phyloP scores from a whole-genome alignment of 2,113 vertebrate species.

The Pantherophis guttatus region DNA sequence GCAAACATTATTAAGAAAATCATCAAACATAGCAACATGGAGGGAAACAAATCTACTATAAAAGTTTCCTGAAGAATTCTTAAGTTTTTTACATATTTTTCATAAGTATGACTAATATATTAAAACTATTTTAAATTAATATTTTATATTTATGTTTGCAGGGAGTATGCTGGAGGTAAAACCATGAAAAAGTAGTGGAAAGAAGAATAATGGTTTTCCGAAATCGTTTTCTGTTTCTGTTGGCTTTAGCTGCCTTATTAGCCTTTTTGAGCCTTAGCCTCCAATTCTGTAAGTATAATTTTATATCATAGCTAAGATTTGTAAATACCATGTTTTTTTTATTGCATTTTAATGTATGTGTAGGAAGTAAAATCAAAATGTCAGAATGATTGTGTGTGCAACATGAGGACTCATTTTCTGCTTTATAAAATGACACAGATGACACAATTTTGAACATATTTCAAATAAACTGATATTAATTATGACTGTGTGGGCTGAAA shows the following conservation, averaged over 20 bases:
- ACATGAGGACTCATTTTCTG: background rate
- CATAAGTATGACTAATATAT: background rate
- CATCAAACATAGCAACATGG: background rate
- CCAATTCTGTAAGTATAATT: slow-evolving; percentile 86
- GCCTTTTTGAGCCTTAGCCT: slow-evolving; percentile 91
- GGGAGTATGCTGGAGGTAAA: slow-evolving; percentile 59
- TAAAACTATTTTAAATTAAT: background rate
- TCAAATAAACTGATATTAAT: background rate
- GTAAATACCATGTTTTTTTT: background rate
- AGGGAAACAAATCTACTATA: background rate
- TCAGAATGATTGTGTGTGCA: background rate
- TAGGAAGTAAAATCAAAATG: background rate
- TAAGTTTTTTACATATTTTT: background rate
- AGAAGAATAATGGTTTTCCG: slow-evolving; percentile 89
- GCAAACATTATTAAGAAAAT: background rate
- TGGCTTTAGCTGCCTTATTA: slow-evolving; percentile 85
- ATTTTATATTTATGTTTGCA: slow-evolving; percentile 50
- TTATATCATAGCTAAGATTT: background rate
- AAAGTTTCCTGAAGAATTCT: background rate
- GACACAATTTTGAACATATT: background rate
- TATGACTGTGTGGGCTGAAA: background rate
- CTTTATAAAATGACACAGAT: background rate
- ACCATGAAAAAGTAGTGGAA: slow-evolving; percentile 82
- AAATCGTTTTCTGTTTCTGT: slow-evolving; percentile 90
- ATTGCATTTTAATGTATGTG: background rate